Evolutionary conservation across 2,797 vertebrate species (phyloP).

Genomic region (Rallus crepitans): DNA sequence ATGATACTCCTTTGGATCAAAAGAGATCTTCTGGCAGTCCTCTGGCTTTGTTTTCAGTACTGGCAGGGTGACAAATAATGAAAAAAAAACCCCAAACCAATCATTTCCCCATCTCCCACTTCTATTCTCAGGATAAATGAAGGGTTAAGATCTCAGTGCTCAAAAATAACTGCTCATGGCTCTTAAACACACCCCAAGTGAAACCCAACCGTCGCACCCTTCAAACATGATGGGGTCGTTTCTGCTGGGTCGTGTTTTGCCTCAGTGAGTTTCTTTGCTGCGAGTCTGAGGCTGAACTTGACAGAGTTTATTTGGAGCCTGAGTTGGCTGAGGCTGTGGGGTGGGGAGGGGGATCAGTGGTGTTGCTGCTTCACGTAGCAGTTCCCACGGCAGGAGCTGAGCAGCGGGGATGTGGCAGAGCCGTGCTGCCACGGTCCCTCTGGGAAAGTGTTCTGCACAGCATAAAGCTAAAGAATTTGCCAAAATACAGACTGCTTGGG

Average conservation of each 20-base stretch:
- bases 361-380: background rate
- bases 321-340: background rate
- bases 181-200: background rate
- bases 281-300: background rate
- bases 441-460: background rate
- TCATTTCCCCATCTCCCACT: conserved; percentile 5
- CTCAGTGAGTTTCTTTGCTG: background rate
- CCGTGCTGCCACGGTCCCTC: background rate
- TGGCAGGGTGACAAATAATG: conserved; percentile 18
- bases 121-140: conserved; percentile 30
- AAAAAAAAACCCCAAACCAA: background rate
- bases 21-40: conserved; percentile 15
- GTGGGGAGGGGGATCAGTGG: background rate
- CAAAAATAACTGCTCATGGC: conserved; percentile 31
- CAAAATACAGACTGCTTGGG: background rate
- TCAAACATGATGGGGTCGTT: conserved; percentile 18
- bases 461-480: background rate
- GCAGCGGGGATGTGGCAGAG: background rate
- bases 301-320: background rate
- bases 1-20: conserved; percentile 34
- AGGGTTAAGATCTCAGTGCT: background rate
- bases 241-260: background rate
- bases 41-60: conserved; percentile 22
- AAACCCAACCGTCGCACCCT: background rate
- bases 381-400: background rate